Percentiles rank a stretch among this genome's conserved stretches.
Conservation (phyloP, 37 sponge, comb jelly and placozoan genomes). For the Beroe ovata region DNA sequence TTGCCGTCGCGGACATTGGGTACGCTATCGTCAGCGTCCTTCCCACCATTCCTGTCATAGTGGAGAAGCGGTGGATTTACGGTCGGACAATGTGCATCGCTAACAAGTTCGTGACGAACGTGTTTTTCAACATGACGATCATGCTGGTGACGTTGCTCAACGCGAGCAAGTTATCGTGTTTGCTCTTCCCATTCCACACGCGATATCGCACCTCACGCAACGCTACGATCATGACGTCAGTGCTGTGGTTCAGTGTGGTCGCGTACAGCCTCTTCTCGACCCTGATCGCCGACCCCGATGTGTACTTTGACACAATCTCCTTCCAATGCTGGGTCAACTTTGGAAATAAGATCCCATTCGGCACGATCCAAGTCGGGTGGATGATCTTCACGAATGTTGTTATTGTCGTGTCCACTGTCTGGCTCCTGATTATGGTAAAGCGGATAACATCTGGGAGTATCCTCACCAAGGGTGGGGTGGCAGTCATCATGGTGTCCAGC, state of each 20-base stretch:
- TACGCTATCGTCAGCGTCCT: neutral
- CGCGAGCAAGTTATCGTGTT: constrained; percentile 13
- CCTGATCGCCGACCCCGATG: neutral
- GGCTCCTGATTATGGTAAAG: constrained; percentile 31
- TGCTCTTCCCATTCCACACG: constrained; percentile 32
- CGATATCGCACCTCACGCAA: neutral
- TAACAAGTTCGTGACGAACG: constrained; percentile 45
- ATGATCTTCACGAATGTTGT: neutral
- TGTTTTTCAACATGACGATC: constrained; percentile 49
- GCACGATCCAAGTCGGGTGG: constrained; percentile 38
- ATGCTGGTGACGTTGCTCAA: constrained; percentile 24
- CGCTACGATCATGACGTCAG: neutral
- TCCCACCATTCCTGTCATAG: constrained; percentile 4
- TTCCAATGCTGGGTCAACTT: constrained; percentile 65
- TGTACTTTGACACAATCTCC: constrained; percentile 20
- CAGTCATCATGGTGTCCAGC: neutral
- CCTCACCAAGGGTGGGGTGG: constrained; percentile 13
- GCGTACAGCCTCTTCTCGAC: constrained; percentile 8
- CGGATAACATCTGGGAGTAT: neutral
- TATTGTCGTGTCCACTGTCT: neutral
- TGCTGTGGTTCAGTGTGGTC: neutral
- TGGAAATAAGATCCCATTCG: neutral
- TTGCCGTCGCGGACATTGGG: constrained; percentile 41
- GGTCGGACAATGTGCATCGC: constrained; percentile 3
- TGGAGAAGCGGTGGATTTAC: neutral